Conservation (phyloP, 2,888 invertebrate genomes). For the Volucella bombylans region DNA sequence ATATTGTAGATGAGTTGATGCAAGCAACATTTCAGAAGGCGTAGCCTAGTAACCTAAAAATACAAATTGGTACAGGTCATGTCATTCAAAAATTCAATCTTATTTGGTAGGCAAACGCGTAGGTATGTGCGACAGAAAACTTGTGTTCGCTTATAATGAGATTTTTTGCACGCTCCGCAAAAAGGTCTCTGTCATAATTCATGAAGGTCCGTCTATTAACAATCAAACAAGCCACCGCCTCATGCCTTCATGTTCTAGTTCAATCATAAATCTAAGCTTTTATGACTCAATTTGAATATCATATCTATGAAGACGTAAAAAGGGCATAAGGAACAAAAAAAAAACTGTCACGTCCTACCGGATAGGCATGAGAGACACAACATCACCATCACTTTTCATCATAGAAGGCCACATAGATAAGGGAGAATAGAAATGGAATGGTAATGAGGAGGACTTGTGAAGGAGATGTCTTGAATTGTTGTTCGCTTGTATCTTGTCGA, state of each 20-base stretch:
- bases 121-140: neutral
- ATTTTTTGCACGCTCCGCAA: constrained; percentile 5
- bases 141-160: neutral
- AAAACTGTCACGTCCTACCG: constrained; percentile 45
- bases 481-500: neutral
- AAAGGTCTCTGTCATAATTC: constrained; percentile 17
- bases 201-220: constrained; percentile 31
- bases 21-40: no score
- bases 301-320: neutral
- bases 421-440: constrained; percentile 41
- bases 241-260: constrained; percentile 34
- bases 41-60: neutral
- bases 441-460: constrained; percentile 36
- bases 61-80: neutral
- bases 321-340: neutral
- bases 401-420: constrained; percentile 11
- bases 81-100: neutral
- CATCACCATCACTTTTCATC: constrained; percentile 33
- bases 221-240: constrained; percentile 23
- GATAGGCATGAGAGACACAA: constrained; percentile 19
- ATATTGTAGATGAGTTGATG: neutral
- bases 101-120: neutral
- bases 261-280: constrained; percentile 44
- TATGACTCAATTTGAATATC: constrained; percentile 41
- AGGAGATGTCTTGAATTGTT: neutral